Evolutionary conservation across 2,113 vertebrate species (phyloP).

Genomic region (Daboia siamensis): DNA sequence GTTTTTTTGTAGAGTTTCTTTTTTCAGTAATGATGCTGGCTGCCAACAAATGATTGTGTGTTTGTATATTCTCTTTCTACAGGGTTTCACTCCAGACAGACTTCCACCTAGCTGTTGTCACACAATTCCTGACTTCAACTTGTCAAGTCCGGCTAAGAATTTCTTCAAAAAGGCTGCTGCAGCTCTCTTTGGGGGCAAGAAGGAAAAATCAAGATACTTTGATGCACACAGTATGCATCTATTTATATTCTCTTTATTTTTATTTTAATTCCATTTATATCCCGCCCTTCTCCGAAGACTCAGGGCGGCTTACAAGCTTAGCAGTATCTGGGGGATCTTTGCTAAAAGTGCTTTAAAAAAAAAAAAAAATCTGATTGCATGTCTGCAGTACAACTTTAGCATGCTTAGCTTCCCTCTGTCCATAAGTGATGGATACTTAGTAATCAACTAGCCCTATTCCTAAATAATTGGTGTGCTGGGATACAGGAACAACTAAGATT

Average conservation of each 20-base stretch:
- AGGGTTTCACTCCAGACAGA: conserved; percentile 96
- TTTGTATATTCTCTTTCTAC: conserved; percentile 13
- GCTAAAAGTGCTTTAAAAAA: neutral
- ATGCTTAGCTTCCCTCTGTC: neutral
- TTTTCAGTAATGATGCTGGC: neutral
- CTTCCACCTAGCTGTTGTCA: conserved; percentile 92
- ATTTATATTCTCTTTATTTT: too few species aligned
- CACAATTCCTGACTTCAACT: conserved; percentile 91
- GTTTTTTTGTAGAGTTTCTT: neutral
- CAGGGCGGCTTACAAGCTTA: too few species aligned
- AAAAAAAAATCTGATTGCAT: neutral
- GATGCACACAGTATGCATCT: conserved; percentile 86
- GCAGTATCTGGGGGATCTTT: neutral
- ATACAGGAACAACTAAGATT: neutral
- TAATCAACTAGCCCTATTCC: neutral
- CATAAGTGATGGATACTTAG: neutral
- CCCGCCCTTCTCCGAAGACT: too few species aligned
- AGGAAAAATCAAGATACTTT: conserved; percentile 95
- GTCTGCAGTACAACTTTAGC: neutral
- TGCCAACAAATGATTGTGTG: conserved; percentile 19
- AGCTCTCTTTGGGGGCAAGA: conserved; percentile 93
- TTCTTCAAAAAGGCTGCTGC: conserved; percentile 98
- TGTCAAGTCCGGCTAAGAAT: conserved; percentile 95
- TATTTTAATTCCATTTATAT: too few species aligned
- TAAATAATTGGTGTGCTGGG: neutral